Percentiles rank a stretch among this genome's conserved stretches.
Conservation (phyloP, 2,113 vertebrate species). For the Megaceryle maxima region DNA sequence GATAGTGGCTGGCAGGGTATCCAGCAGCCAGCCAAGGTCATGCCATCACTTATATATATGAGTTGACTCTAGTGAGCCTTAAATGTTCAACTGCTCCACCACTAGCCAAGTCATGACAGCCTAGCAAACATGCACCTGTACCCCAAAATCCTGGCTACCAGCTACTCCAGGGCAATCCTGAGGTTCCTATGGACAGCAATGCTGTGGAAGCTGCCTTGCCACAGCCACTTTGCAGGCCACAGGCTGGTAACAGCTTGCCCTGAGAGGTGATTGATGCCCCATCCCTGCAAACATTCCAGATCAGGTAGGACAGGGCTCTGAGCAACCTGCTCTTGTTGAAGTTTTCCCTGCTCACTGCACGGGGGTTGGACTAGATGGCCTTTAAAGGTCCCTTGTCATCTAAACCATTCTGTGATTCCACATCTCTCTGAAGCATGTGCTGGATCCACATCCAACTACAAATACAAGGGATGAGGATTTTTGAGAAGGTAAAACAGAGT, state of each 20-base stretch:
- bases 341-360: background rate
- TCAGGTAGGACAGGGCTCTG: background rate
- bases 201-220: background rate
- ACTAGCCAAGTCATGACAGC: background rate
- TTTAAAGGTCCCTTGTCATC: background rate
- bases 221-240: background rate
- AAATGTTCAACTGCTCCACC: too few relatives aligned
- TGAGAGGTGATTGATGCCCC: background rate
- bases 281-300: background rate
- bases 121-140: background rate
- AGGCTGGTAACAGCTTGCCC: background rate
- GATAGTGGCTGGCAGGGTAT: rapidly evolving
- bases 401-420: background rate
- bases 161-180: background rate
- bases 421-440: background rate
- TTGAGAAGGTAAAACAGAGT: too few relatives aligned
- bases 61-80: background rate
- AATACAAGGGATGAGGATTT: background rate
- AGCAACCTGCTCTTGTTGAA: too few relatives aligned
- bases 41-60: background rate
- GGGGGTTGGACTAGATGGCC: background rate
- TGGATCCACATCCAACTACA: rapidly evolving
- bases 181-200: rapidly evolving
- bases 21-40: background rate
- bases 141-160: background rate